phyloP scores from a whole-genome alignment of 1,140 invertebrate species.

The Anadara kagoshimensis region DNA sequence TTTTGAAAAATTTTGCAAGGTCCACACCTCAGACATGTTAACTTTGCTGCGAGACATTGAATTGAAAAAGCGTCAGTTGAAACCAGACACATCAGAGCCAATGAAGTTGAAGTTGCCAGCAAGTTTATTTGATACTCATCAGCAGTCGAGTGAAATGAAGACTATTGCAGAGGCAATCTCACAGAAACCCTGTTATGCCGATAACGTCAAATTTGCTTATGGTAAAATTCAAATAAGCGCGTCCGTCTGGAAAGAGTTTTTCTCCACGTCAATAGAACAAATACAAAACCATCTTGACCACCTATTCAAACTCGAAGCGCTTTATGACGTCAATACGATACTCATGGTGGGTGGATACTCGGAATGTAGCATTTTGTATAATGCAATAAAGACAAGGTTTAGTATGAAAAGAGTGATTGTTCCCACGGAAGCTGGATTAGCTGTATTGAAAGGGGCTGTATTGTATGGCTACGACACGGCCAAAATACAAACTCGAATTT shows the following conservation, averaged over 20 bases:
- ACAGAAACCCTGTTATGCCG: too few relatives aligned
- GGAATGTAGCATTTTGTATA: conserved; percentile 27
- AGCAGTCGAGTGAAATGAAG: background rate
- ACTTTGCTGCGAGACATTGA: conserved; percentile 10
- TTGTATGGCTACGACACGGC: conserved; percentile 13
- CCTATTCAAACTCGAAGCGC: too few relatives aligned
- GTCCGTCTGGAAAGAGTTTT: too few relatives aligned
- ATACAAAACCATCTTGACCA: too few relatives aligned
- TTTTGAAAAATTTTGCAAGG: conserved; percentile 8
- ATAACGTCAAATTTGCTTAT: too few relatives aligned
- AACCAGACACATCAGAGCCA: background rate
- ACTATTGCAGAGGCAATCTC: too few relatives aligned
- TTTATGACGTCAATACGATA: too few relatives aligned
- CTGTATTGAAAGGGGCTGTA: conserved; percentile 38
- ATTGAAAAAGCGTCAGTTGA: background rate
- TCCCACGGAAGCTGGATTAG: conserved; percentile 27
- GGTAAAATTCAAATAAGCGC: too few relatives aligned
- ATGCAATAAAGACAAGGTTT: conserved; percentile 10
- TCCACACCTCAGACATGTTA: conserved; percentile 4
- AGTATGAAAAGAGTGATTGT: conserved; percentile 17
- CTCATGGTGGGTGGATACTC: conserved; percentile 40
- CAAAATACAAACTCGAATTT: conserved; percentile 1
- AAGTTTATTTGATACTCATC: background rate
- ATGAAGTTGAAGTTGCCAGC: conserved; percentile 11
- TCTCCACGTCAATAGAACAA: too few relatives aligned